Base-by-base conservation (phyloP, 2,797 vertebrate species). In the Micrastur ruficollis region DNA sequence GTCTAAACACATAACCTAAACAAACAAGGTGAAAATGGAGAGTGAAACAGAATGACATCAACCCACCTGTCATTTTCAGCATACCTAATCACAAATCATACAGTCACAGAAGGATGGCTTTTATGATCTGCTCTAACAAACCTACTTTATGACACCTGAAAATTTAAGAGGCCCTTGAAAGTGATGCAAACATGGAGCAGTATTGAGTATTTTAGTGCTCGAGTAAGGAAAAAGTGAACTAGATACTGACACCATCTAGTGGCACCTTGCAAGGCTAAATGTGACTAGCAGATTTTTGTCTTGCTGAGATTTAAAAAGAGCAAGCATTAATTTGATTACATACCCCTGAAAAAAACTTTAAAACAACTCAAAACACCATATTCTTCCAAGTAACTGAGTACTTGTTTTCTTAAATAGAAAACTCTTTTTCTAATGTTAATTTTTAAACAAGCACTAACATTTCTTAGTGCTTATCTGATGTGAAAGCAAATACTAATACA, bases 221-320 rank as follows among this genome's bases (percentile, higher is more conserved):
- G n/a, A 80, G 29, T 40, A 85, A 83, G 29, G 27, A 52, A 78
- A 95, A 86, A 82, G 78, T 32, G 49, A 89, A 89, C 90, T 96
- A 95, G 78, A 97, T 93, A 67, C 95, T 89, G 88, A 96, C 97
- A 97, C 97, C 96, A 97, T 92, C 97, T 97, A 97, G 97, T 96
- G 97, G 96, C 89, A 92, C 72, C 62, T 87, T 72, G 65, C 83
- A 94, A 81, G 59, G 90, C 68, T 89, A 87, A 88, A 86, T 52
- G 78, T 53, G 67, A 86, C 70, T 75, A 90, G 73, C n/a, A 46
- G 34, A 82, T 49, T 86, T 86, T 76, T 75, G 73, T 29, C 36
- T 88, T 72, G 46, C 53, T 47, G 56, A 95, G 90, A 47, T 75
- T 67, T 8, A 40, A 15, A 34, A 89, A 53, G 5, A 87, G 27